Evolutionary conservation across 2,888 invertebrate species (phyloP).

Genomic region (Tenthredo scrophulariae): DNA sequence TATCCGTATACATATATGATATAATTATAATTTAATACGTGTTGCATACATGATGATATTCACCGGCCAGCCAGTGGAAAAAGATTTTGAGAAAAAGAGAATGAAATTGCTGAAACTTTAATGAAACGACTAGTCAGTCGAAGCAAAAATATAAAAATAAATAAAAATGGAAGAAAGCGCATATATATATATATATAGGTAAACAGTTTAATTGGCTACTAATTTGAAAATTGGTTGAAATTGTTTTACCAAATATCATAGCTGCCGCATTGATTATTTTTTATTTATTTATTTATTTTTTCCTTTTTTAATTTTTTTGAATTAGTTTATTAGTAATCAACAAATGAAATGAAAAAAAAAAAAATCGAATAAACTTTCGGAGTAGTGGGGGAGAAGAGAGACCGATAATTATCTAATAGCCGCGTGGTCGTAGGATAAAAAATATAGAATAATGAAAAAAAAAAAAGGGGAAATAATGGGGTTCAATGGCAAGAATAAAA

Average conservation of each 20-base stretch:
- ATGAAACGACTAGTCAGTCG: neutral
- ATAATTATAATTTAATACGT: neutral
- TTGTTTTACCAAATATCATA: neutral
- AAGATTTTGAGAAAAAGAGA: neutral
- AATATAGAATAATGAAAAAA: neutral
- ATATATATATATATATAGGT: neutral
- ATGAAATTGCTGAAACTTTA: neutral
- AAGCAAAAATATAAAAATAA: neutral
- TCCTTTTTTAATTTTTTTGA: neutral
- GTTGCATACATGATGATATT: neutral
- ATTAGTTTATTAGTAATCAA: neutral
- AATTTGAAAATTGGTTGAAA: neutral
- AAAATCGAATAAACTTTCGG: neutral
- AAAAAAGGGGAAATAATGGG: neutral
- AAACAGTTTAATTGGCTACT: neutral
- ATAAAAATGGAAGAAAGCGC: neutral
- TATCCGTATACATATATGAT: too few species aligned
- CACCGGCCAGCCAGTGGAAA: slow-evolving; percentile 2
- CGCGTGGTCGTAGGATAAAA: neutral
- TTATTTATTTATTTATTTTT: too few species aligned
- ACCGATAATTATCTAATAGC: neutral
- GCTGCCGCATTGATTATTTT: neutral
- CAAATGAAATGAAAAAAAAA: neutral
- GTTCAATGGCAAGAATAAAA: neutral
- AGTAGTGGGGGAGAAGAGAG: neutral